These are phyloP conservation scores for Zophobas atratus DNA, from an alignment of 1,140 invertebrate species.

Conservation along the genomic window DNA sequence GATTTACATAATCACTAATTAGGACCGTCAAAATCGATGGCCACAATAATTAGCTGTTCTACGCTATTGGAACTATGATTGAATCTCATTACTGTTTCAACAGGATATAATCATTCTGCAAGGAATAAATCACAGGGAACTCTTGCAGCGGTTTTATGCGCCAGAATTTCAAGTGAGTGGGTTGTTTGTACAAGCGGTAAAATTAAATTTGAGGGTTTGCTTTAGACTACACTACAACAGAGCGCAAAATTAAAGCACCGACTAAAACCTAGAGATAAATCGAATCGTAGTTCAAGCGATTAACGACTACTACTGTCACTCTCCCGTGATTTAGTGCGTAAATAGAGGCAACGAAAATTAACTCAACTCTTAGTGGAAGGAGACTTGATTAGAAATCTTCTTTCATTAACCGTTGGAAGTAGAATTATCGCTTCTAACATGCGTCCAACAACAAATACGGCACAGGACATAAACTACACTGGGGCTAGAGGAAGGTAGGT, in stretches of 20 bases:
- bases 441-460: too few relatives aligned
- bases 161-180: neutral
- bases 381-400: too few relatives aligned
- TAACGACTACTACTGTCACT: constrained; percentile 9
- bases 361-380: too few relatives aligned
- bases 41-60: constrained; percentile 20
- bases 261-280: neutral
- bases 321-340: neutral
- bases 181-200: neutral
- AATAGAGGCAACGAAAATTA: too few relatives aligned
- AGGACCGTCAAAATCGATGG: constrained; percentile 14
- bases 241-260: neutral
- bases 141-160: too few relatives aligned
- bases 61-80: constrained; percentile 30
- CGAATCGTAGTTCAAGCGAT: constrained; percentile 10
- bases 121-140: neutral
- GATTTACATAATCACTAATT: constrained; percentile 36
- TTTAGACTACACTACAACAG: neutral
- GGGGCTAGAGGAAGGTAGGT: too few relatives aligned
- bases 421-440: too few relatives aligned
- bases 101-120: constrained; percentile 22
- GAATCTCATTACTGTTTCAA: constrained; percentile 11
- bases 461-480: too few relatives aligned
- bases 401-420: too few relatives aligned
- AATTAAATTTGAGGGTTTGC: constrained; percentile 21